These are phyloP conservation scores for Neodon shergylaensis DNA, from an alignment of 2,113 vertebrate species.

Conservation along the genomic window DNA sequence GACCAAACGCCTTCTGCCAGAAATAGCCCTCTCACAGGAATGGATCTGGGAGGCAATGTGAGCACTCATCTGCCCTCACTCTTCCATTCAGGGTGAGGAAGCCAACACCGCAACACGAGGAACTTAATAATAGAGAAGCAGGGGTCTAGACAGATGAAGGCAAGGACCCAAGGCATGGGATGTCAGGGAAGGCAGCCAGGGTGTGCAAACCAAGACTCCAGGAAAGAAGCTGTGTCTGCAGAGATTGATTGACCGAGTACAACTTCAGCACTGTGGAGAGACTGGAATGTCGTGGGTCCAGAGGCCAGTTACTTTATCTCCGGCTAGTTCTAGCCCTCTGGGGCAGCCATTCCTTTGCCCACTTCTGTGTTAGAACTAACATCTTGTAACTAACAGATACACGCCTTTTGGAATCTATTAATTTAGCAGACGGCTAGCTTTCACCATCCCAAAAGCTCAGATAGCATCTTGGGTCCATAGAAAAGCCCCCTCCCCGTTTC, in stretches of 20 bases:
- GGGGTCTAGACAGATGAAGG: background rate
- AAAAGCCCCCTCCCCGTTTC: background rate
- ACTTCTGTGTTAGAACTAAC: background rate
- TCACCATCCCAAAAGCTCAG: background rate
- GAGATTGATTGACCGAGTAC: background rate
- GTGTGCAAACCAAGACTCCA: background rate
- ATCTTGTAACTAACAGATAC: background rate
- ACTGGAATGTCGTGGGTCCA: background rate
- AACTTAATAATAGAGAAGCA: background rate
- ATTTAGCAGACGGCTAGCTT: background rate
- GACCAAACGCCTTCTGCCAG: background rate
- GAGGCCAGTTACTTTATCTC: background rate
- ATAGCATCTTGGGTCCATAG: background rate
- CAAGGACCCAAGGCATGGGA: too few relatives aligned
- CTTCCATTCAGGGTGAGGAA: slow-evolving; percentile 4
- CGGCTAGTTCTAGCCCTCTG: background rate
- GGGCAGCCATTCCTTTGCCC: background rate
- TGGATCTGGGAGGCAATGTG: background rate
- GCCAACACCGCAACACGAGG: background rate
- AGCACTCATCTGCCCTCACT: background rate
- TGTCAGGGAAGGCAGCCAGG: background rate
- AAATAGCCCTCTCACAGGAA: slow-evolving; percentile 27
- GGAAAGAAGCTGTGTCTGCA: background rate
- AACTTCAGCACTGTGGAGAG: background rate
- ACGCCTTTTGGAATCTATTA: background rate